A percentile compares a stretch with the other conserved stretches of the same genome.
Conservation (phyloP, 2,888 invertebrate genomes). For the Cataglyphis cursor region DNA sequence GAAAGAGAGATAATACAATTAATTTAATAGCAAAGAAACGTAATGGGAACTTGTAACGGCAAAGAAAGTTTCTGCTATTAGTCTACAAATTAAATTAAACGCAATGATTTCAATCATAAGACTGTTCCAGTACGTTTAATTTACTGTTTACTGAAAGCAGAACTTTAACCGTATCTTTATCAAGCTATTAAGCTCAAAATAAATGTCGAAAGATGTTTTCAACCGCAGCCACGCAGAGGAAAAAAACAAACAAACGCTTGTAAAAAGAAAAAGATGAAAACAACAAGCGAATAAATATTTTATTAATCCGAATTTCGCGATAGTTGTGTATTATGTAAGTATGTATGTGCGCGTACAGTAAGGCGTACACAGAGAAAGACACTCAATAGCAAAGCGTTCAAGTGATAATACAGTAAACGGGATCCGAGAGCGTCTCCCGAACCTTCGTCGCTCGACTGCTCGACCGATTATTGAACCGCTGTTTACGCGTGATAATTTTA, state of each 20-base stretch:
- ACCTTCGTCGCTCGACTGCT: conserved; percentile 76
- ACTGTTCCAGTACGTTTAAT: not conserved
- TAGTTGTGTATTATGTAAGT: conserved; percentile 64
- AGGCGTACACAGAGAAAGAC: conserved; percentile 69
- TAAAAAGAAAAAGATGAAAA: conserved; percentile 52
- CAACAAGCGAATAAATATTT: conserved; percentile 72
- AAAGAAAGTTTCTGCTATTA: not conserved
- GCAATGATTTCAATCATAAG: not conserved
- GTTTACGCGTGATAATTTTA: conserved; percentile 58
- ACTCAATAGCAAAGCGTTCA: conserved; percentile 86
- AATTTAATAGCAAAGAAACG: not conserved
- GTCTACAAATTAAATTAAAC: not conserved
- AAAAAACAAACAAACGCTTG: conserved; percentile 35
- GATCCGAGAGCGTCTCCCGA: conserved; percentile 76
- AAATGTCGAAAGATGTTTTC: not conserved
- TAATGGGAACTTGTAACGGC: not conserved
- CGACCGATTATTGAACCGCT: conserved; percentile 62
- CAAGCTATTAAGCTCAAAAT: not conserved
- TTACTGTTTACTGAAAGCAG: not conserved
- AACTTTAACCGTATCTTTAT: not conserved
- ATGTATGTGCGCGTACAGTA: conserved; percentile 62
- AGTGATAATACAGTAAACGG: conserved; percentile 85
- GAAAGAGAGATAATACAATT: conserved; percentile 5
- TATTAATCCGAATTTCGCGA: conserved; percentile 72
- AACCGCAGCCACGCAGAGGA: conserved; percentile 24